A percentile compares a stretch with the other conserved stretches of the same genome.
These are phyloP conservation scores for Eupithecia abbreviata DNA, from an alignment of 2,888 invertebrate species.

Conservation along the genomic window DNA sequence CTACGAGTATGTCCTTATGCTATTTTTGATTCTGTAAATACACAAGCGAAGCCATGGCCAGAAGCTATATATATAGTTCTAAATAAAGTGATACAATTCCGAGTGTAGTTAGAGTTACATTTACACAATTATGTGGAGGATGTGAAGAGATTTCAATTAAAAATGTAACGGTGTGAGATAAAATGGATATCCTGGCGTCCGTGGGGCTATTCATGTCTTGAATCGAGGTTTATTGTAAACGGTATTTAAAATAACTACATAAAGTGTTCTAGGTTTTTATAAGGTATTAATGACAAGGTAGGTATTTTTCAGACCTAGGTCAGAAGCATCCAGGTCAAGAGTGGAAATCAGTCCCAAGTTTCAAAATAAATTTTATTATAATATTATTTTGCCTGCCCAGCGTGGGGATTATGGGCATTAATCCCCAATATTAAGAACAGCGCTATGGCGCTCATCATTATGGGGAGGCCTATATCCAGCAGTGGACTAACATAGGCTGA, in stretches of 20 bases:
- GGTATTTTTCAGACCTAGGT: no score
- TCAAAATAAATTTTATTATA: no score
- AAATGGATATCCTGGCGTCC: not conserved
- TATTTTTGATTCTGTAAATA: not conserved
- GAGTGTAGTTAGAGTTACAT: conserved; percentile 38
- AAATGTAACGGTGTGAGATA: conserved; percentile 22
- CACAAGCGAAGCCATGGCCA: not conserved
- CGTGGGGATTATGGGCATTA: no score
- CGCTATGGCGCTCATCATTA: no score
- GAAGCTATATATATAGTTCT: not conserved
- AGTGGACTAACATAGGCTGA: no score
- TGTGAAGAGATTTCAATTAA: conserved; percentile 56
- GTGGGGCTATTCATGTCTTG: not conserved
- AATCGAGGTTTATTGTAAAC: conserved; percentile 4
- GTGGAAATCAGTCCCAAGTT: no score
- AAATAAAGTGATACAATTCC: conserved; percentile 8
- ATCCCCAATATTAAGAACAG: no score
- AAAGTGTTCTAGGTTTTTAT: not conserved
- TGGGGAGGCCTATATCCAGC: no score
- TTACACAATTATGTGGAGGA: conserved; percentile 61
- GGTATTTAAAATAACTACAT: not conserved
- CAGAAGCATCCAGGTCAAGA: no score
- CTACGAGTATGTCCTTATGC: no score
- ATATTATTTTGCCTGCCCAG: no score
- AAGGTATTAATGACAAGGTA: not conserved